These are phyloP conservation scores for Tetramorium simillimum DNA, from an alignment of 1,140 invertebrate species.

Conservation along the genomic window DNA sequence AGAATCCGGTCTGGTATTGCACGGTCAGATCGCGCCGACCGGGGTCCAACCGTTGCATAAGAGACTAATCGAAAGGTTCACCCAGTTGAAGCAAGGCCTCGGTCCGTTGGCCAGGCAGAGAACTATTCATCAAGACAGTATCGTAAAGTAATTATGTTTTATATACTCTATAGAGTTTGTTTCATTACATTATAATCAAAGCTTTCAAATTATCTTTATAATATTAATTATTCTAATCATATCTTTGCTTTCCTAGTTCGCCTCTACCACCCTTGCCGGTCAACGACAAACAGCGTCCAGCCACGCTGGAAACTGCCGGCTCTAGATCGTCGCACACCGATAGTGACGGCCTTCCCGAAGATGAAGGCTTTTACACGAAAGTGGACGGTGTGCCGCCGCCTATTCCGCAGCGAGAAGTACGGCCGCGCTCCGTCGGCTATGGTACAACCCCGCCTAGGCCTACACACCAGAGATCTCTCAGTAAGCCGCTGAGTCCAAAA, in stretches of 20 bases:
- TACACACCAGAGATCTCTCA: constrained; percentile 86
- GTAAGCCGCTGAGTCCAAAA: constrained; percentile 87
- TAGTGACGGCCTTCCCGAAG: constrained; percentile 79
- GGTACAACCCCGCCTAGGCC: constrained; percentile 86
- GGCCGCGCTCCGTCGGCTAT: constrained; percentile 87
- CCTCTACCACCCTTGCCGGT: constrained; percentile 90
- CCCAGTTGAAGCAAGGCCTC: constrained; percentile 91
- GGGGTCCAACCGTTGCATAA: constrained; percentile 95
- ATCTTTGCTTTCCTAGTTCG: constrained; percentile 84
- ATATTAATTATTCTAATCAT: not conserved
- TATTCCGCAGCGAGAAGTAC: constrained; percentile 86
- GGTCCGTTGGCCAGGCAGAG: constrained; percentile 89
- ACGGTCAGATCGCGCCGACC: constrained; percentile 92
- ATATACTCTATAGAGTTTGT: not conserved
- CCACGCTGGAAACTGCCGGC: constrained; percentile 77
- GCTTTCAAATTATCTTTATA: not conserved
- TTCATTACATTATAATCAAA: not conserved
- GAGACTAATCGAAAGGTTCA: constrained; percentile 93
- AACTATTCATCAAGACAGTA: constrained; percentile 88
- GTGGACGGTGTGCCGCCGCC: constrained; percentile 85
- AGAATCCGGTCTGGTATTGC: constrained; percentile 92
- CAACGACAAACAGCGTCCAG: constrained; percentile 85
- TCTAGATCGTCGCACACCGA: constrained; percentile 79
- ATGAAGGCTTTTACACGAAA: constrained; percentile 83
- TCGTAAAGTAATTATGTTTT: constrained; percentile 88